A percentile compares a stretch with the other conserved stretches of the same genome.
phyloP scores from a whole-genome alignment of 1,140 invertebrate species.

The Eriocheir sinensis region DNA sequence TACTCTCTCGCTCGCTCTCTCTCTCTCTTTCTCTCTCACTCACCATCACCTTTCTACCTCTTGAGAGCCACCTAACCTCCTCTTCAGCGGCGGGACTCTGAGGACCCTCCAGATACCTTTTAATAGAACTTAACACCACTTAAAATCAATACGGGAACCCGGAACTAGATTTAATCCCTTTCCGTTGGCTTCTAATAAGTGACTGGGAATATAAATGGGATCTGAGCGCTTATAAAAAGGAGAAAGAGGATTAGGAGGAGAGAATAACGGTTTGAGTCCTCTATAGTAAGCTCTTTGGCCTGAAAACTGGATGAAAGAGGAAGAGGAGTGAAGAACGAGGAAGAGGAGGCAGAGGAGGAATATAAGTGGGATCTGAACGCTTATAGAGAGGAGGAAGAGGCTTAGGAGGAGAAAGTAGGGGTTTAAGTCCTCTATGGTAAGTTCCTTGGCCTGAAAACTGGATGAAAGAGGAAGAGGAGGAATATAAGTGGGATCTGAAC shows the following conservation, averaged over 20 bases:
- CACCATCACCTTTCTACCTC: conserved; percentile 19
- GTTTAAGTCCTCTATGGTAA: neutral
- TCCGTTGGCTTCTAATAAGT: too few relatives aligned
- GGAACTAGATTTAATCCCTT: too few relatives aligned
- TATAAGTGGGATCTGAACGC: neutral
- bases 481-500: too few relatives aligned
- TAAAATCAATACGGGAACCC: neutral
- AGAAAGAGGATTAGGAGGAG: neutral
- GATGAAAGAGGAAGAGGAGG: neutral
- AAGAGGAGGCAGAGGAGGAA: neutral
- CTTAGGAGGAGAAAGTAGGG: neutral
- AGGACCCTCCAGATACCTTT: neutral
- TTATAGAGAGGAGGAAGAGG: neutral
- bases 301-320: neutral
- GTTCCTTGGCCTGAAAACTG: neutral
- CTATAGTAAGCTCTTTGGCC: neutral
- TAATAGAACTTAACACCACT: neutral
- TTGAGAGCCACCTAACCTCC: neutral
- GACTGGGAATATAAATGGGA: too few relatives aligned
- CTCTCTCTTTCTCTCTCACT: conserved; percentile 32
- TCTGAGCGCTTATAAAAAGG: too few relatives aligned
- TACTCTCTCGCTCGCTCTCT: neutral
- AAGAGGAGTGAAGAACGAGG: neutral
- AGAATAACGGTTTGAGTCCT: neutral
- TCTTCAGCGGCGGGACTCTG: neutral